Conservation (phyloP, 2,888 invertebrate genomes). For the Axea sp. region DNA sequence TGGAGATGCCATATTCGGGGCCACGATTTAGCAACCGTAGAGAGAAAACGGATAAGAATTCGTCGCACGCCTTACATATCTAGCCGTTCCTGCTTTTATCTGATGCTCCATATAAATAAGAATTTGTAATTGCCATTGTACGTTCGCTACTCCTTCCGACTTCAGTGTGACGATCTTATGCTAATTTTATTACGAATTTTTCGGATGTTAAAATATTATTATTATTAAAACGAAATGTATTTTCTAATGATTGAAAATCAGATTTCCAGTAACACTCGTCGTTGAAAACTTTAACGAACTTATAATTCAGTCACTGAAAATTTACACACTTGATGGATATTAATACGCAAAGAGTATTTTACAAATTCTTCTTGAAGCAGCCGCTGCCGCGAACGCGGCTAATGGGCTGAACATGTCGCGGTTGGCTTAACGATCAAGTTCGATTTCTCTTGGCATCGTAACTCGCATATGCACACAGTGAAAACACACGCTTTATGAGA, state of each 20-base stretch:
- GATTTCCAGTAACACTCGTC: background rate
- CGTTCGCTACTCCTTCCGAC: conserved; percentile 47
- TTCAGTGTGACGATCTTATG: conserved; percentile 31
- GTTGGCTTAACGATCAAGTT: conserved; percentile 76
- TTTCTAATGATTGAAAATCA: too few relatives aligned
- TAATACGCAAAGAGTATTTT: conserved; percentile 37
- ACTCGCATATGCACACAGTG: conserved; percentile 66
- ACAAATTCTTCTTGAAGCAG: conserved; percentile 45
- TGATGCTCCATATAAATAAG: conserved; percentile 72
- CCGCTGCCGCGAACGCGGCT: conserved; percentile 71
- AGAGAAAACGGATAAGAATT: conserved; percentile 71
- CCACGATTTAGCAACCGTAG: conserved; percentile 52
- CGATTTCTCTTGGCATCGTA: conserved; percentile 77
- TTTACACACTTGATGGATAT: conserved; percentile 21
- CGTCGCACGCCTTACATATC: conserved; percentile 69
- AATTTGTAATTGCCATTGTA: conserved; percentile 71
- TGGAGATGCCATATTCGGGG: conserved; percentile 48
- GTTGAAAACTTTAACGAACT: background rate
- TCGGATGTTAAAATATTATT: conserved; percentile 41
- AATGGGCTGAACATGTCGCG: conserved; percentile 75
- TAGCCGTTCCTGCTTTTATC: conserved; percentile 70
- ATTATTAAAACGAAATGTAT: too few relatives aligned
- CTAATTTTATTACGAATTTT: conserved; percentile 38
- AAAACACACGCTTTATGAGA: conserved; percentile 63
- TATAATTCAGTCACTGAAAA: conserved; percentile 14